Evolutionary conservation across 2,888 invertebrate genomes (phyloP).

Genomic region (Odontocerum albicorne): DNA sequence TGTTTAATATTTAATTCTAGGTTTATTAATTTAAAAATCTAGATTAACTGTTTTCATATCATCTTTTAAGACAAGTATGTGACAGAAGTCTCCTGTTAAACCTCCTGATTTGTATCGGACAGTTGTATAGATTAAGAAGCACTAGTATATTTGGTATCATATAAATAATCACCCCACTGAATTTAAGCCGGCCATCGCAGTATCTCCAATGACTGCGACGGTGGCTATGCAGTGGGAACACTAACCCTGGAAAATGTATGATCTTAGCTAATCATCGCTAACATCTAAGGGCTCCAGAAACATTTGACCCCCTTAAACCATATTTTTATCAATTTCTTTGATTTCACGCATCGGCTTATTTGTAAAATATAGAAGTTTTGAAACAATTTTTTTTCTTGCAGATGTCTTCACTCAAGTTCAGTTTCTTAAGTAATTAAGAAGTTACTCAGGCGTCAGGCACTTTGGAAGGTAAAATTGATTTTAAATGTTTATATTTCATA

Average conservation of each 20-base stretch:
- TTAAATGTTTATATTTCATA: too few relatives aligned
- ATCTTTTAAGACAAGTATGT: neutral
- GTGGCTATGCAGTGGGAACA: conserved; percentile 37
- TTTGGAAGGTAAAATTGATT: too few relatives aligned
- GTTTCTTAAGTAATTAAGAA: too few relatives aligned
- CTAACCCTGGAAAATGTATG: conserved; percentile 31
- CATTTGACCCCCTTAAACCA: conserved; percentile 10
- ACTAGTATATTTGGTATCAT: neutral
- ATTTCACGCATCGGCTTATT: neutral
- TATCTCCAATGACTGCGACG: conserved; percentile 20
- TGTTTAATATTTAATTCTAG: too few relatives aligned
- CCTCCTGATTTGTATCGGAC: neutral
- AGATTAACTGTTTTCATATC: neutral
- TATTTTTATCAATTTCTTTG: neutral
- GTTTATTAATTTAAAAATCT: too few relatives aligned
- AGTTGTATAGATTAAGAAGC: neutral
- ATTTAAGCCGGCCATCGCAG: conserved; percentile 35
- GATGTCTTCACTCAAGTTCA: too few relatives aligned
- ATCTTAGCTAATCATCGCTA: conserved; percentile 15
- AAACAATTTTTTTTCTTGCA: too few relatives aligned
- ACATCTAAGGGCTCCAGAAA: conserved; percentile 32
- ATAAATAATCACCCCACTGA: conserved; percentile 28
- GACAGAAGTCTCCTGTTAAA: neutral
- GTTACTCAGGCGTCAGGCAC: too few relatives aligned
- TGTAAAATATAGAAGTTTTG: too few relatives aligned